Evolutionary conservation across 1,140 invertebrate species (phyloP), one percentile per base, ranked within the genome.

Genomic region (Bombus ignitus): DNA sequence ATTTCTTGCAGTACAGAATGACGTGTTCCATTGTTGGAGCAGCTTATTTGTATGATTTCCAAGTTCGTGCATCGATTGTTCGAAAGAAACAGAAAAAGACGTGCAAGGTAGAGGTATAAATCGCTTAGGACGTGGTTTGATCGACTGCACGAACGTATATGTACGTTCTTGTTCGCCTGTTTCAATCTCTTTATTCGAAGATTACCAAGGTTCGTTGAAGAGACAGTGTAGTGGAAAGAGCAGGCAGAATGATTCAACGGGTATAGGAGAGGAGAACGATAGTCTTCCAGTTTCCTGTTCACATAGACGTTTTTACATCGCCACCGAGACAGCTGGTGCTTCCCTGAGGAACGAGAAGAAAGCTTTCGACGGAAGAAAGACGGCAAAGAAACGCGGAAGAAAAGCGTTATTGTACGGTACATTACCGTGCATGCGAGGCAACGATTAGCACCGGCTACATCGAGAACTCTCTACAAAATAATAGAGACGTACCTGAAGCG

Each of bases 391-490:
- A 66, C 28, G 44, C 65, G 39, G 73, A 77, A 87, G 80, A 77
- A 75, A 90, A 71, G 79, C 88, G 59, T 90, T 87, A 82, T 90
- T 65, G 79, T 68, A 37, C 72, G 47, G 28, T 68, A 70, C 62
- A 86, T 90, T 75, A 81, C 15, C 62, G 87, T 82, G 83, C 91
- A 90, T 91, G 91, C 92, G 87, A 93, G 88, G 79, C 74, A 89
- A 86, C 86, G 87, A 92, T 92, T 92, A 91, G 85, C 83, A 70
- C 77, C 77, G 71, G 71, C 82, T 65, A 47, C 47, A 80, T 86
- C 80, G 59, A 22, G 59, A 75, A 74, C 53, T 71, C 35, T 39
- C 18, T 32, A 44, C 78, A 25, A 42, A 86, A 59, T 71, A 85
- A 71, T 66, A 57, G 68, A 70, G 62, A 79, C 28, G 39, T 65